These are phyloP conservation scores for Phainopepla nitens DNA, from an alignment of 2,113 vertebrate genomes.

Conservation along the genomic window DNA sequence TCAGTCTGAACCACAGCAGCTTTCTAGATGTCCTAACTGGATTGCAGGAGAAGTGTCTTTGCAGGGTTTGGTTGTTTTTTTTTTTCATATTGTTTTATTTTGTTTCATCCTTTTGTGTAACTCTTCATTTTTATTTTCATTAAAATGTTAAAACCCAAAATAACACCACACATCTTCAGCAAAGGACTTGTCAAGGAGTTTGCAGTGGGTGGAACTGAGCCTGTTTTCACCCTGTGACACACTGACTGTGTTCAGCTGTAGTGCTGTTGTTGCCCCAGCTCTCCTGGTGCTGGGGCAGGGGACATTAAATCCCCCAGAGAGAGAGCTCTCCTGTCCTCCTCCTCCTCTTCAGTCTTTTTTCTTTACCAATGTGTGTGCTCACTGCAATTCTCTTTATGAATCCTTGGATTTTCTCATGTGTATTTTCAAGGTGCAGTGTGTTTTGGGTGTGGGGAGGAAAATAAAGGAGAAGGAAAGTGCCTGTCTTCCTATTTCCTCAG, in stretches of 20 bases:
- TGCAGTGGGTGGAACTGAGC: not conserved
- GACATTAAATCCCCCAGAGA: not conserved
- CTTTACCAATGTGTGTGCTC: not conserved
- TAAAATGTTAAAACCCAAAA: not conserved
- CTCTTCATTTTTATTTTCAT: not conserved
- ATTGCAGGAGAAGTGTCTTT: not conserved
- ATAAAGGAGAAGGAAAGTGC: fast-evolving
- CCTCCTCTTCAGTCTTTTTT: not conserved
- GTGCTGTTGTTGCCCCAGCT: not conserved
- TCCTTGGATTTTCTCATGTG: not conserved
- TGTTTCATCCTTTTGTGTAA: not conserved
- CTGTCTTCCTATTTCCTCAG: not conserved
- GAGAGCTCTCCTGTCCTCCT: not conserved
- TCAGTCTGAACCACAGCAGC: not conserved
- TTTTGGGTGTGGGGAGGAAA: not conserved
- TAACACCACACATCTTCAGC: not conserved
- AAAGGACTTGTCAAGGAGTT: not conserved
- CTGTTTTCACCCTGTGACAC: not conserved
- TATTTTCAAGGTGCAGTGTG: not conserved
- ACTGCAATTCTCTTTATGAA: not conserved
- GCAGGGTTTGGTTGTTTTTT: no score
- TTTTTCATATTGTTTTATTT: no score
- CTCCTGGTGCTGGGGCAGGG: not conserved
- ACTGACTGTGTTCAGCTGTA: not conserved
- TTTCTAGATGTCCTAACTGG: not conserved